Evolutionary conservation across 1,140 invertebrate species (phyloP), one percentile per base, ranked within the genome.

Genomic region (Drosophila cardini): DNA sequence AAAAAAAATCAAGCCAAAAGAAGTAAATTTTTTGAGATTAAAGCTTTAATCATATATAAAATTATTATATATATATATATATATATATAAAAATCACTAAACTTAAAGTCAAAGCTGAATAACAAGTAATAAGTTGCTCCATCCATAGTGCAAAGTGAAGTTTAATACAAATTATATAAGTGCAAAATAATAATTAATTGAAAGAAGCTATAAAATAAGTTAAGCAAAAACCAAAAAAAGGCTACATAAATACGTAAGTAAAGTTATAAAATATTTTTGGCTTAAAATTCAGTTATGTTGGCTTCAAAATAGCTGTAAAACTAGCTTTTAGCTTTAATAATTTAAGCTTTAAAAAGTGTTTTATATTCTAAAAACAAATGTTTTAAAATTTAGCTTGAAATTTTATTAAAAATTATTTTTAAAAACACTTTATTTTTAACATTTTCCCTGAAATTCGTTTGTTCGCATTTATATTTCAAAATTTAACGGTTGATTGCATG

Each of bases 401-500:
- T 26, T 26, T 0, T 5, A 26, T 26, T 26, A 26, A 2, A 36
- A 36, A 36, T 36, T 10, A 8, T 36, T 26, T 26, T 26, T 26
- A 4, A 26, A 26, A 3, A 26, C 21, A 26, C 21, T 21, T 34
- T 26, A 30, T 0, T 11, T 57, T n/a, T 2, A 40, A 21, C 7
- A 7, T 30, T 50, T 45, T 18, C 68, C 0, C 57, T 75, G 46
- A 64, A n/a, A n/a, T 74, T 58, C 58, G 57, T 58, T 70, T 68
- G 48, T 16, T 18, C 42, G 48, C 61, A 62, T 60, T 43, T 42
- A 15, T 32, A 58, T 43, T 73, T 57, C 34, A 63, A 74, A 76
- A 76, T 63, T 45, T 63, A 71, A 81, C 82, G 81, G 70, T 78
- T 80, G 78, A 80, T 73, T 85, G 38, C 13, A 26, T 46, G 71